A percentile compares a stretch with the other conserved stretches of the same genome.
These are phyloP conservation scores for Tachina fera DNA, from an alignment of 2,888 invertebrate genomes.

Conservation along the genomic window DNA sequence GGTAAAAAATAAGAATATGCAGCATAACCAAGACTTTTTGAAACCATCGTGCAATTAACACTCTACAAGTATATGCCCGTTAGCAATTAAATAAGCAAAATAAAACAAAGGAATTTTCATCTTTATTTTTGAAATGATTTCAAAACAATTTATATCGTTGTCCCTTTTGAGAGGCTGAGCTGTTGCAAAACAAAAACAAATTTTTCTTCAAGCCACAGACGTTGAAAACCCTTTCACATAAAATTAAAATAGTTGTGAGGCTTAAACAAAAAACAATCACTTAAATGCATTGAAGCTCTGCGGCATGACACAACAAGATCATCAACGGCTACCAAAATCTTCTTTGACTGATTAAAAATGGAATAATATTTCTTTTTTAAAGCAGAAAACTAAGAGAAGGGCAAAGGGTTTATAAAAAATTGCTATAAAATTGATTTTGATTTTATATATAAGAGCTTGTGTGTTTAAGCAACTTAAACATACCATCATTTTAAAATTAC, in stretches of 20 bases:
- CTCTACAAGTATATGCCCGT: conserved; percentile 54
- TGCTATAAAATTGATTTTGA: conserved; percentile 65
- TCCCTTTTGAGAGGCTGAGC: background rate
- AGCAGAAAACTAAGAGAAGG: background rate
- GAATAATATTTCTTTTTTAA: conserved; percentile 44
- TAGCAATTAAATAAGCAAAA: conserved; percentile 53
- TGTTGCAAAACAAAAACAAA: conserved; percentile 1
- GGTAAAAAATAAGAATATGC: too few relatives aligned
- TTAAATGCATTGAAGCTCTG: conserved; percentile 56
- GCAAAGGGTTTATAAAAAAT: conserved; percentile 40
- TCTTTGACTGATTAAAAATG: conserved; percentile 65
- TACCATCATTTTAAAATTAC: conserved; percentile 41
- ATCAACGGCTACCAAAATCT: conserved; percentile 67
- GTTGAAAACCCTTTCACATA: conserved; percentile 39
- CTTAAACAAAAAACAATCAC: conserved; percentile 39
- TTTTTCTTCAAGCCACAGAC: conserved; percentile 11
- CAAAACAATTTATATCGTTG: conserved; percentile 44
- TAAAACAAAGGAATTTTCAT: conserved; percentile 6
- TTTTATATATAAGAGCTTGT: conserved; percentile 33
- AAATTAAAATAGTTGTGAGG: conserved; percentile 46
- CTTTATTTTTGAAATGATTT: conserved; percentile 46
- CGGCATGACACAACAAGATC: conserved; percentile 58
- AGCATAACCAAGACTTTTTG: background rate
- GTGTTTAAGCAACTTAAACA: conserved; percentile 37
- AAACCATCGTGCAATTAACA: conserved; percentile 56